Base-by-base conservation (phyloP, 2,888 invertebrate genomes). In the Neoscelio sp. region DNA sequence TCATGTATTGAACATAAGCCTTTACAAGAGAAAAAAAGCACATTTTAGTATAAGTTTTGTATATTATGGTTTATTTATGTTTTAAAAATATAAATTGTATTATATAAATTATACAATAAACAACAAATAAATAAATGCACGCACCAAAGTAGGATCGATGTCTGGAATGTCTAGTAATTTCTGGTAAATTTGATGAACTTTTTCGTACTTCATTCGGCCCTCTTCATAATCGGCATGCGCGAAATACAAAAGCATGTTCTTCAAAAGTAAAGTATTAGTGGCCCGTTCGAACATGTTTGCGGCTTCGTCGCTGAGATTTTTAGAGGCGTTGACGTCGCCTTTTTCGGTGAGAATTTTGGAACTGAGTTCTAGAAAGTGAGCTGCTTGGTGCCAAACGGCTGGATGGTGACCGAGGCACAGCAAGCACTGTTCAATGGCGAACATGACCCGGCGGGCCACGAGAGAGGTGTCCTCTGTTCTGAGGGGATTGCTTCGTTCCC, bases 161-260 rank as follows among this genome's bases (percentile, higher is more conserved):
- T 98, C 97, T 56, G 94, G 93, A 88, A 98, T 95, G 85, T 96
- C 96, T 65, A 99, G 91, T 87, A 97, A 95, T 74, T 96, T 95
- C 77, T 97, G 96, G 91, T 99, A 99, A 85, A 99, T 98, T 88
- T 95, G 95, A 90, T 99, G 98, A 7, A 96, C 99, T 93, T 98
- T 98, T 81, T 98, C 98, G 89, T 98, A 98, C 89, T 98, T 98
- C 89, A 98, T 94, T 30, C 99, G 92, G 42, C 98, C 96, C 92
- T 99, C 99, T 90, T 99, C 99, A 87, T 99, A 99, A 91, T 99
- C 99, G 0, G 99, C 98, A 88, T 98, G 99, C 0, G 99, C 98
- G 91, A 99, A 99, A 90, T 99, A 98, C 13, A 99, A 91, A 50
- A 99, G 91, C 91, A 98, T 96, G 88, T 98, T 99, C 79, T 96